These are phyloP conservation scores for Hiodon tergisus DNA, from an alignment of 2,113 vertebrate genomes.

Conservation along the genomic window DNA sequence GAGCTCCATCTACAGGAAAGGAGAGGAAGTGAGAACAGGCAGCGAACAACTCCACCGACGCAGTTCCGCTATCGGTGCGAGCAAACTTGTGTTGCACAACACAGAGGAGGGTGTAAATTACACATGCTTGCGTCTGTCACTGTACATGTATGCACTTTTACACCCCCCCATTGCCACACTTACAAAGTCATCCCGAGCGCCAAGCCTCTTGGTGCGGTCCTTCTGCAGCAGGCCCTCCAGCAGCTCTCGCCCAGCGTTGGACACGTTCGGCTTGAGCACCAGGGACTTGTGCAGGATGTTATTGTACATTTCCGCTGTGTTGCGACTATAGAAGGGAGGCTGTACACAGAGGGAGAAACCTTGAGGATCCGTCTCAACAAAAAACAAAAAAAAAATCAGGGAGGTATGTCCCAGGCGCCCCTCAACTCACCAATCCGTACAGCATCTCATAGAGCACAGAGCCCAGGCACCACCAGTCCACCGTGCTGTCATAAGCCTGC, in stretches of 20 bases:
- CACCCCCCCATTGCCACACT: constrained; percentile 21
- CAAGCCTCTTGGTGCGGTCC: constrained; percentile 54
- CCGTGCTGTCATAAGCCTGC: constrained; percentile 55
- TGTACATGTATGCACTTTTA: background rate
- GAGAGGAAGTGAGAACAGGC: background rate
- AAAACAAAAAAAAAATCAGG: background rate
- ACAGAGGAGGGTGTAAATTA: no score
- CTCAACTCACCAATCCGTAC: constrained; percentile 54
- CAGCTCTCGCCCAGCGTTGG: constrained; percentile 50
- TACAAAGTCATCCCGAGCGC: constrained; percentile 57
- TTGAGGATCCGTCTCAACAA: background rate
- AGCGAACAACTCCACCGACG: background rate
- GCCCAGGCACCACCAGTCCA: constrained; percentile 73
- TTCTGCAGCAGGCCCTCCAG: constrained; percentile 58
- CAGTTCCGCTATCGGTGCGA: background rate
- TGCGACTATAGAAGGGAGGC: constrained; percentile 68
- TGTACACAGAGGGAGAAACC: constrained; percentile 27
- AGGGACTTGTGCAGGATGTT: constrained; percentile 65
- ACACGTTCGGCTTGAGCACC: constrained; percentile 42
- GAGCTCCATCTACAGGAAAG: constrained; percentile 53
- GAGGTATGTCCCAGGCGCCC: no score
- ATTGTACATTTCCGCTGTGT: constrained; percentile 59
- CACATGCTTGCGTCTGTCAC: background rate
- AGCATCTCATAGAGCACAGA: constrained; percentile 70
- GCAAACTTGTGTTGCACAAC: background rate